These are phyloP conservation scores for Drepanosiphum platanoidis DNA, from an alignment of 2,888 invertebrate species.

Conservation along the genomic window DNA sequence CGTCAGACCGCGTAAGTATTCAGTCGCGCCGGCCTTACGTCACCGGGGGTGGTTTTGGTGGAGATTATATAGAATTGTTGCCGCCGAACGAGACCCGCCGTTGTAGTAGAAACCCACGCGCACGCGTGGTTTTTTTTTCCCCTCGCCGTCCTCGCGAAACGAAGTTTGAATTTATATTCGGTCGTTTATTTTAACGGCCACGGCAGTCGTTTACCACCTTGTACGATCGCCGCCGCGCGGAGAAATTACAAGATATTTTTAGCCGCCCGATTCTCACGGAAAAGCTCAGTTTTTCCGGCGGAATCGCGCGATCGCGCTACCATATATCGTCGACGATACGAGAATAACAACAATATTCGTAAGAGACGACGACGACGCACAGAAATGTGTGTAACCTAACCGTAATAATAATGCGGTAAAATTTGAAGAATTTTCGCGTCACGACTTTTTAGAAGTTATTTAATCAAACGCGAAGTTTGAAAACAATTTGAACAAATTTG, in stretches of 20 bases:
- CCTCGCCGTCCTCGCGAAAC: background rate
- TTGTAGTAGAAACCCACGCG: background rate
- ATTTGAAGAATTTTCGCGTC: constrained; percentile 3
- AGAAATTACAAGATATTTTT: background rate
- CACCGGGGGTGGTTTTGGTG: background rate
- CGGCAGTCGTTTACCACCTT: background rate
- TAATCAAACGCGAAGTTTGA: background rate
- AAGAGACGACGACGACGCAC: background rate
- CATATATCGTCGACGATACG: background rate
- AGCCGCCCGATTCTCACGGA: background rate
- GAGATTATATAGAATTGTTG: constrained; percentile 45
- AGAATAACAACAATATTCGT: background rate
- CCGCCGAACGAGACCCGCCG: no score
- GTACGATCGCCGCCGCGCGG: background rate
- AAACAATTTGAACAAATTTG: constrained; percentile 2
- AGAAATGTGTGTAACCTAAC: no score
- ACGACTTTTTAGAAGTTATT: constrained; percentile 20
- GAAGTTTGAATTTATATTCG: constrained; percentile 45
- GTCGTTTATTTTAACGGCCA: constrained; percentile 37
- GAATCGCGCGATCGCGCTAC: background rate
- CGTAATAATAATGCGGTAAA: background rate
- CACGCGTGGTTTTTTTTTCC: constrained; percentile 4
- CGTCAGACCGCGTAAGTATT: background rate
- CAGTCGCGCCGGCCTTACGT: background rate
- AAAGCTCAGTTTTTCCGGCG: background rate